Evolutionary conservation across 1,140 invertebrate genomes (phyloP).

Genomic region (Calycopis cecrops): DNA sequence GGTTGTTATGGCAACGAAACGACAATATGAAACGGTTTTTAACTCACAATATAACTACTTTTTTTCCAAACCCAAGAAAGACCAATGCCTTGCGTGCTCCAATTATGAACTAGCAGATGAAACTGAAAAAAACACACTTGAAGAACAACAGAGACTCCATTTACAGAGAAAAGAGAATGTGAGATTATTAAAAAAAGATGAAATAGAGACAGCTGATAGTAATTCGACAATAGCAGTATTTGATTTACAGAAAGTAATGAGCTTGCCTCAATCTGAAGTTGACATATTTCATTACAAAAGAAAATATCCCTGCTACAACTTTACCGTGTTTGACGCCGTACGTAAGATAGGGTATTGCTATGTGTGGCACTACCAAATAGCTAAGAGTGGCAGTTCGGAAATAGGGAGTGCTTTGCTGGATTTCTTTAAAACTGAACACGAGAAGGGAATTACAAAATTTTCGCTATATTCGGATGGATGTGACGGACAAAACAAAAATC

Average conservation of each 20-base stretch:
- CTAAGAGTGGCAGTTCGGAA: conserved; percentile 23
- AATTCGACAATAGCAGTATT: conserved; percentile 18
- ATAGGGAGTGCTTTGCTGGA: conserved; percentile 22
- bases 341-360: conserved; percentile 25
- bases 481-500: conserved; percentile 26
- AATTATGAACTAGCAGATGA: conserved; percentile 19
- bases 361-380: conserved; percentile 22
- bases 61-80: conserved; percentile 24
- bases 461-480: conserved; percentile 25
- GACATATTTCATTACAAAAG: conserved; percentile 25
- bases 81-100: conserved; percentile 17
- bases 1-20: not conserved
- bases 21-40: not conserved
- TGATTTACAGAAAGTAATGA: conserved; percentile 27
- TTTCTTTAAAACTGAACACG: conserved; percentile 12
- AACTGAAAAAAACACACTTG: not conserved
- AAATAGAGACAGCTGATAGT: conserved; percentile 12
- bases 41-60: conserved; percentile 18
- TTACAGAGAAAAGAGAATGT: conserved; percentile 22
- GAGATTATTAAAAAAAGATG: conserved; percentile 12
- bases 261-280: conserved; percentile 24
- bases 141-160: conserved; percentile 22
- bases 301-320: conserved; percentile 26
- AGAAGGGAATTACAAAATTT: conserved; percentile 12
- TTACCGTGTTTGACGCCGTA: conserved; percentile 26